Evolutionary conservation across 2,888 invertebrate species (phyloP), one percentile per base, ranked within the genome.

Genomic region (Cataglyphis albicans): DNA sequence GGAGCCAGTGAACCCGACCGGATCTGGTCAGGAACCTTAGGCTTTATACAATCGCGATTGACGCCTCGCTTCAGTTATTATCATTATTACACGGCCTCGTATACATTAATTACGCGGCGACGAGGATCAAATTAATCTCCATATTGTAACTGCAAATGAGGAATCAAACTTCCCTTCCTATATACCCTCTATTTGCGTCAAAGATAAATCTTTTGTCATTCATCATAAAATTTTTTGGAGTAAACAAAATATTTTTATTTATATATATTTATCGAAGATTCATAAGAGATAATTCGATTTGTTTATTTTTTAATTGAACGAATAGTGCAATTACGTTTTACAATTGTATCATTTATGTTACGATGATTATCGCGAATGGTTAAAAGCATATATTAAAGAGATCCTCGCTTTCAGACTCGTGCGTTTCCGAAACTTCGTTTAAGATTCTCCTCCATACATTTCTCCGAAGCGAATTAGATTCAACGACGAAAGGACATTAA

Each of bases 1-100:
- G n/a, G 80, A 90, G 89, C 84, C 89, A 90, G 25, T 87, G 91
- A 90, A 91, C 90, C 68, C 85, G 73, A 38, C 25, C 75, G 63
- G 75, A 86, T 72, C 84, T 74, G 76, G 44, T 57, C 83, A 73
- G 75, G 81, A 72, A 84, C 59, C 81, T 82, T 67, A 63, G 57
- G 38, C 55, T 76, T 61, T 29, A 59, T 41, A 70, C 88, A 68
- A 84, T 85, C 86, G 55, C 83, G 74, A 82, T 86, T 80, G 64
- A 81, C 38, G 48, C 55, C 41, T 41, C 82, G 68, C 73, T 21
- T 63, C 64, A 4, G 52, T 55, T 59, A 21, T 63, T 61, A 41
- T n/a, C 63, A 59, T 59, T 72, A 76, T 80, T 67, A 64, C 52
- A 57, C 41, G 59, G n/a, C 10, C 57, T 21, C 35, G 38, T 52